Base-by-base conservation (phyloP, 2,113 vertebrate species). In the Steatornis caripensis region DNA sequence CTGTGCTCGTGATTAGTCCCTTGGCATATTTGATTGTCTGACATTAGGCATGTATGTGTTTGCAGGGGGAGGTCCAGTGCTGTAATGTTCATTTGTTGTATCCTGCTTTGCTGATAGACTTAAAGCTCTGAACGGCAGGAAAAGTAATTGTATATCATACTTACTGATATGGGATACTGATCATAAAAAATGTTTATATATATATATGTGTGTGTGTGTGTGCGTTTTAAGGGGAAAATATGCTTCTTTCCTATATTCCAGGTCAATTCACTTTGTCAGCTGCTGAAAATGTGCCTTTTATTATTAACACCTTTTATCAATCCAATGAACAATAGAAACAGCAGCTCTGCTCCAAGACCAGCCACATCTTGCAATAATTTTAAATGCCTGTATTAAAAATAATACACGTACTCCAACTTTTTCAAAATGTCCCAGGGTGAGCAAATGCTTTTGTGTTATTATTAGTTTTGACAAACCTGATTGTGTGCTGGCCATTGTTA, bases 281-380 rank as follows among this genome's bases (percentile, higher is more conserved):
- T 91, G 87, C 92, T 97, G 91, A 92, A 97, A 97, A 96, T 97
- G 83, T 97, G 93, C 89, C 80, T 95, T 97, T 97, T 96, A 97
- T 97, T 98, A 96, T 97, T 96, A 96, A 87, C 84, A 96, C 78
- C 89, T 96, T 97, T 92, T 97, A 94, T 96, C 90, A 96, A 93
- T 94, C 74, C 86, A 61, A 15, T 45, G 77, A 97, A 96, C 88
- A 96, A 87, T 86, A 93, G 85, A 70, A 97, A 82, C 76, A 87
- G 82, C 95, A 94, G 95, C 70, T 75, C 79, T 94, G 92, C 89
- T 97, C 76, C 93, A 97, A 95, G 87, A 97, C 92, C 51, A 17
- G 95, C 97, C 97, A 97, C 98, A 98, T 98, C 94, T 98, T 98
- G 98, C 96, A 98, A 92, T 98, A 96, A 98, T 98, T 98, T 98